Base-by-base conservation (phyloP, 1,140 invertebrate genomes). In the Halictus rubicundus region DNA sequence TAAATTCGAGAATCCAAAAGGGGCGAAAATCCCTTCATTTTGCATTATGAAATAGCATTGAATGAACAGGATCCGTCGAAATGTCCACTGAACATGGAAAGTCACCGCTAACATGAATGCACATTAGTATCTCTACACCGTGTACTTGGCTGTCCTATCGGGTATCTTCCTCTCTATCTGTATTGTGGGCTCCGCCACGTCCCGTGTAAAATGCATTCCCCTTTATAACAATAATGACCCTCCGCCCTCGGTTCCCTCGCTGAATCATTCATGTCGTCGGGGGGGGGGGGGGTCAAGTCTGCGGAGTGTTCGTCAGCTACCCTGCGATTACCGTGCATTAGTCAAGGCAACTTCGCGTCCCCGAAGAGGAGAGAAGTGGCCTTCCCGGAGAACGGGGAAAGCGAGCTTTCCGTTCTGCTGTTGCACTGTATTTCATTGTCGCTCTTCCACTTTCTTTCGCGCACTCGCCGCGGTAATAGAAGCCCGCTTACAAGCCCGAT, bases 191-290 rank as follows among this genome's bases (percentile, higher is more conserved):
- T 64, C 32, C 16, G 23, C 46, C 32, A 5, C 12, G 60, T 61
- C 71, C 77, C 82, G 72, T 80, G 80, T 75, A 85, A 85, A 85
- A 87, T 88, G 83, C 83, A 87, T 88, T 73, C 66, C 60, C 78
- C 73, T 79, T 85, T 87, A 83, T 78, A 87, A 87, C 80, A 84
- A 87, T 87, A 88, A 88, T 85, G 80, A 83, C 78, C 79, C 85
- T 83, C 57, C 73, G 64, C 72, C 63, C 73, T 71, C 60, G 61
- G 74, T 77, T 80, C 74, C 70, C 75, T 68, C 75, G 68, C 72
- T 87, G 82, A 87, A 87, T 87, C 82, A 87, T 87, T 87, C 78
- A 84, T 87, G 78, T 61, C 71, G 78, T 60, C 61, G 68, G 65
- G 70, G 65, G 80, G 85, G 81, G 68, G 65, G 70, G 65, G 80